Evolutionary conservation across 2,797 vertebrate genomes (phyloP).

Genomic region (Etheostoma perlongum): DNA sequence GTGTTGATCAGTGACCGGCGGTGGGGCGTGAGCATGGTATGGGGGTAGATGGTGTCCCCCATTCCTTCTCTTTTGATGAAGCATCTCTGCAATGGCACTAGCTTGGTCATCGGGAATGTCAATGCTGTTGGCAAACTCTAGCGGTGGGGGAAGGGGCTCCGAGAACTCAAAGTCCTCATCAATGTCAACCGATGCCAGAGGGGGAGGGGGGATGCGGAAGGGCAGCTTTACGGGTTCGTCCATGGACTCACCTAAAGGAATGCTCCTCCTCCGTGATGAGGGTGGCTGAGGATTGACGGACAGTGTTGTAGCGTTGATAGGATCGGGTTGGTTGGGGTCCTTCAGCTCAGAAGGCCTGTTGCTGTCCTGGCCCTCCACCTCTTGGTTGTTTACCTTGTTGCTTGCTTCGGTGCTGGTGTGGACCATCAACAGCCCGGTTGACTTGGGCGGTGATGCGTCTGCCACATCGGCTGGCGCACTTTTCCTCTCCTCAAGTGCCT

Average conservation of each 20-base stretch:
- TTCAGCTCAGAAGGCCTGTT: constrained; percentile 82
- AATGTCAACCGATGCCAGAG: constrained; percentile 93
- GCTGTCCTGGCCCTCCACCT: constrained; percentile 71
- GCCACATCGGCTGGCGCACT: constrained; percentile 87
- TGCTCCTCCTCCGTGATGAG: constrained; percentile 83
- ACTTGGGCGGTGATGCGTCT: constrained; percentile 90
- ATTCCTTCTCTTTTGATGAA: constrained; percentile 86
- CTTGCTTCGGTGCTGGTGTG: constrained; percentile 87
- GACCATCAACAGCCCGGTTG: constrained; percentile 95
- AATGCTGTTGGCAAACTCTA: constrained; percentile 98
- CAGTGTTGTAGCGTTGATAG: constrained; percentile 70
- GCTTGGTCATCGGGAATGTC: constrained; percentile 94
- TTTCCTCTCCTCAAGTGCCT: constrained; percentile 86
- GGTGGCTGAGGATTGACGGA: constrained; percentile 73
- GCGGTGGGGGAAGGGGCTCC: constrained; percentile 95
- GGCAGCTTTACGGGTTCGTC: constrained; percentile 93
- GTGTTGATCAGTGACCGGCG: constrained; percentile 74
- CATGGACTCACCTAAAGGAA: constrained; percentile 88
- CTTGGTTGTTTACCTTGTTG: constrained; percentile 78
- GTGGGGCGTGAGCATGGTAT: constrained; percentile 81
- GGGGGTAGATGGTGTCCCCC: constrained; percentile 79
- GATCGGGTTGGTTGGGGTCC: constrained; percentile 81
- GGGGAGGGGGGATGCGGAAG: constrained; percentile 95
- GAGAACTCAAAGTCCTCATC: constrained; percentile 97
- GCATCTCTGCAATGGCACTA: constrained; percentile 86